Base-by-base conservation (phyloP, 2,888 invertebrate genomes). In the Scaptomyza cyrtandrae region DNA sequence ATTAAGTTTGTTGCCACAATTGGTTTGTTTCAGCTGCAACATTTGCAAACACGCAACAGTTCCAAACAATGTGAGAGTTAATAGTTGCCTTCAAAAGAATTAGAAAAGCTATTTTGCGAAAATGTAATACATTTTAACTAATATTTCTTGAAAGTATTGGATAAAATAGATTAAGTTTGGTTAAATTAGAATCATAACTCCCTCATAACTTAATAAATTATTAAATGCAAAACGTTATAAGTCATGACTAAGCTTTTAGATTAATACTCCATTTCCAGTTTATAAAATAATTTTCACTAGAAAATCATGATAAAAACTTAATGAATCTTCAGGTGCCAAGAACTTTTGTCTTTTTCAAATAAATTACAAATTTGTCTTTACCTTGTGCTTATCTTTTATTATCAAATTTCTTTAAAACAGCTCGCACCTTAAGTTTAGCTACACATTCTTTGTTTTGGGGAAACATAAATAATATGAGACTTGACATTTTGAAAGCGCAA, bases 21-120 rank as follows among this genome's bases (percentile, higher is more conserved):
- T 43, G n/a, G 41, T 35, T 16, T 19, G 39, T 59, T 60, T 33
- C 49, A 73, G 43, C 43, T 41, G n/a, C n/a, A n/a, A n/a, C n/a
- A n/a, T n/a, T n/a, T 44, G 52, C 48, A 57, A 59, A 6, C 33
- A 16, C 9, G 27, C 24, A 50, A 57, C 29, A 43, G 19, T 33
- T 7, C 45, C 13, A 49, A 46, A 62, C 44, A 60, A 46, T 35
- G 35, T n/a, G 31, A 16, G 16, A 48, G 39, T 27, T 44, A 49
- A 58, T 29, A 35, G 13, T 44, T 48, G 11, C 4, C 7, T 3
- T 1, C 39, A 27, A 0, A 39, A 27, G 7, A 11, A 5, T 52
- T 13, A 14, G 27, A 0, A 14, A 39, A 39, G 24, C 11, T 11
- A 14, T 14, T n/a, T 35, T 3, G 5, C 29, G 5, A 14, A 14